These are phyloP conservation scores for Macaria notata DNA, from an alignment of 2,888 invertebrate genomes.

Conservation along the genomic window DNA sequence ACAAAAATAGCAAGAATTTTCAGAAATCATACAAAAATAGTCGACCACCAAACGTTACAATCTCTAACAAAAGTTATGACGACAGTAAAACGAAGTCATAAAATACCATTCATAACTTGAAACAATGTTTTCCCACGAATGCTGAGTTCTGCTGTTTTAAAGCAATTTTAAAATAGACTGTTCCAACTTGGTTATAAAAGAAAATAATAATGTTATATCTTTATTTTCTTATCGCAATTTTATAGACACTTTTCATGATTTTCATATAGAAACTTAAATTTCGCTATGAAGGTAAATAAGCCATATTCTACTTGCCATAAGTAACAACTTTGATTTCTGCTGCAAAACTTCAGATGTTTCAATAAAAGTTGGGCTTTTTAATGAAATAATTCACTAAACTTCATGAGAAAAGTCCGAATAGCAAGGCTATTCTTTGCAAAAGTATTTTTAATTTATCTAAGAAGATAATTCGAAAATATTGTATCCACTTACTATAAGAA, in stretches of 20 bases:
- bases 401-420: conserved; percentile 20
- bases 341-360: conserved; percentile 41
- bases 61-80: conserved; percentile 20
- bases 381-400: conserved; percentile 42
- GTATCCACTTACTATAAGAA: too few relatives aligned
- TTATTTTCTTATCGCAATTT: too few relatives aligned
- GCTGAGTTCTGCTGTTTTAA: conserved; percentile 1
- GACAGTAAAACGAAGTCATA: conserved; percentile 16
- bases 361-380: conserved; percentile 45
- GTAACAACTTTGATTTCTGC: conserved; percentile 16
- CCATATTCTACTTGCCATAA: too few relatives aligned
- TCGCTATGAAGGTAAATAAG: too few relatives aligned
- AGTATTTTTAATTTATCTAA: too few relatives aligned
- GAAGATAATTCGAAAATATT: too few relatives aligned
- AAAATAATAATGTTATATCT: too few relatives aligned
- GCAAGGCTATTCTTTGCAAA: too few relatives aligned
- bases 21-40: conserved; percentile 3
- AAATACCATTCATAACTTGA: conserved; percentile 16
- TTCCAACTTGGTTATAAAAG: neutral
- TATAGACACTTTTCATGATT: too few relatives aligned
- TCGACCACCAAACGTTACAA: conserved; percentile 12
- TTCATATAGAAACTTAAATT: too few relatives aligned
- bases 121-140: conserved; percentile 12
- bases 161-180: neutral
- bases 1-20: neutral